Evolutionary conservation across 1,140 invertebrate species (phyloP).

Genomic region (Oryzaephilus surinamensis): DNA sequence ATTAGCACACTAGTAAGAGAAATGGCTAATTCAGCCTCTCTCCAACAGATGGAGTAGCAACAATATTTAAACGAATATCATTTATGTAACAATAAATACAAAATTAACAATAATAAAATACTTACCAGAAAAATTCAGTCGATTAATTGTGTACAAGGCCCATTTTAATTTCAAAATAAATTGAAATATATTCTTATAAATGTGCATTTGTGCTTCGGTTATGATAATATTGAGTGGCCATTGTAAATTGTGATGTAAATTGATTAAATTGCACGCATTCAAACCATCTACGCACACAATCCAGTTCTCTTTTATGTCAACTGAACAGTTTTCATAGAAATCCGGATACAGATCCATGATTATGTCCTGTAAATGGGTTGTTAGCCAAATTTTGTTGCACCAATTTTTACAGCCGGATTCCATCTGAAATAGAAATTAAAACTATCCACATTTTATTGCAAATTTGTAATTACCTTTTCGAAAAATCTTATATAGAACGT

Average conservation of each 20-base stretch:
- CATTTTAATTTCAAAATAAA: slow-evolving; percentile 54
- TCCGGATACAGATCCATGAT: slow-evolving; percentile 28
- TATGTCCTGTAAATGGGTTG: slow-evolving; percentile 27
- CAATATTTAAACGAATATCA: no score
- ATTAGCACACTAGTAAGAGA: no score
- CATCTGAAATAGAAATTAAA: slow-evolving; percentile 14
- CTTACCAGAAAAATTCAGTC: slow-evolving; percentile 42
- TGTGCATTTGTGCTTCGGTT: slow-evolving; percentile 38
- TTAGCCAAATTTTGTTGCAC: slow-evolving; percentile 28
- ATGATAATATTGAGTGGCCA: slow-evolving; percentile 48
- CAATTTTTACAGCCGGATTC: slow-evolving; percentile 14
- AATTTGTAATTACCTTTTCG: slow-evolving; percentile 38
- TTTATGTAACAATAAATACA: no score
- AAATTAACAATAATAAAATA: no score
- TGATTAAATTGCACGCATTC: slow-evolving; percentile 42
- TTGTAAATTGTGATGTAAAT: slow-evolving; percentile 40
- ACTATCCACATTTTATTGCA: background rate
- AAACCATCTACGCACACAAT: slow-evolving; percentile 23
- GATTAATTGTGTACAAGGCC: slow-evolving; percentile 49
- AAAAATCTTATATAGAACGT: slow-evolving; percentile 49
- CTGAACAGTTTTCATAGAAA: slow-evolving; percentile 23
- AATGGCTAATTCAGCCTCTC: no score
- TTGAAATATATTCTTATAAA: slow-evolving; percentile 50
- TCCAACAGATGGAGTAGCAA: no score
- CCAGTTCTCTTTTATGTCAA: slow-evolving; percentile 20